Base-by-base conservation (phyloP, 2,797 vertebrate genomes). In the Fistularia tabacaria region DNA sequence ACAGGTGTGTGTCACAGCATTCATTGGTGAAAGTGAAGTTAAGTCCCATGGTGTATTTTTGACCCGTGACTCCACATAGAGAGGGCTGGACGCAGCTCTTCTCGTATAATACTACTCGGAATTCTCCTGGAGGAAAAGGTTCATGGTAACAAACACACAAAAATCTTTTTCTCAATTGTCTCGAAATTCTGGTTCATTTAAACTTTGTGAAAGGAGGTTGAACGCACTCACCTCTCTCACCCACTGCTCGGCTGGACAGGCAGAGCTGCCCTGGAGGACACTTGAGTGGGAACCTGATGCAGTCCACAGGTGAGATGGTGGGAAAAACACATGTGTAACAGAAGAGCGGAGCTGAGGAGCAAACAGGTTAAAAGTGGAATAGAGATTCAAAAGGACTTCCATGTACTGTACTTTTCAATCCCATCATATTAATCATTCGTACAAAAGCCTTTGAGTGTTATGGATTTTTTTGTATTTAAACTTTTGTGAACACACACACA, bases 241-340 rank as follows among this genome's bases (percentile, higher is more conserved):
- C 92, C 13, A 81, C 85, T 1, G 82, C 86, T 57, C 69, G 82
- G 46, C 90, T 91, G 43, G 80, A 88, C 59, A 92, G 82, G 51
- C 91, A 92, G 46, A 77, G 72, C 66, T 91, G 86, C 0, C 77
- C 80, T 0, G 82, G 66, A 0, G 85, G 79, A 59, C 91, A 93
- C 8, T 41, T 77, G 9, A 80, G 69, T 1, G 89, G 82, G 64
- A 85, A 92, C 14, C 69, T 79, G 76, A 92, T 87, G 65, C 91
- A 92, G 62, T 90, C 85, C 79, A 89, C 51, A 8, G 89, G 89
- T 1, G 90, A 89, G 58, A 91, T 61, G 52, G 89, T 48, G 1
- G 92, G 91, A 38, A 92, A 92, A 46, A 91, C 89, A 51, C 91
- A 92, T 5, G 84, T 91, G 82, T 90, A 92, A 50, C 91, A 93